A percentile compares a stretch with the other conserved stretches of the same genome.
Conservation (phyloP, 2,797 vertebrate species). For the Coregonus ussuriensis region DNA sequence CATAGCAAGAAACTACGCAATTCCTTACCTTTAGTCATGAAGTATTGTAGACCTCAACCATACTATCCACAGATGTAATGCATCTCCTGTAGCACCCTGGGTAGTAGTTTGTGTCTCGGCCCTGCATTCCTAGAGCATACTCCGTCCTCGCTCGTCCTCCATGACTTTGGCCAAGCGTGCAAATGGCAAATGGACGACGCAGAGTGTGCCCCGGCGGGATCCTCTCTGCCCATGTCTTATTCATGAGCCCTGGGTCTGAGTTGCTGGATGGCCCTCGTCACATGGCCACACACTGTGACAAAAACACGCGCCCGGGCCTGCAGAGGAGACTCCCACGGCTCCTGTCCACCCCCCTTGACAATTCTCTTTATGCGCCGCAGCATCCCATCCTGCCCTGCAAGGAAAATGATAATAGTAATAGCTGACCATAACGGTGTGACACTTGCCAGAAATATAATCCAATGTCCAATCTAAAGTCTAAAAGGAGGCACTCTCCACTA, state of each 20-base stretch:
- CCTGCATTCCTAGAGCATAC: slow-evolving; percentile 49
- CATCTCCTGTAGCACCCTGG: slow-evolving; percentile 39
- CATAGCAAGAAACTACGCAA: too few relatives aligned
- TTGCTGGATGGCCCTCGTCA: background rate
- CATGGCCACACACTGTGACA: slow-evolving; percentile 68
- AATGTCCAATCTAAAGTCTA: slow-evolving; percentile 47
- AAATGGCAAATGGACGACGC: slow-evolving; percentile 72
- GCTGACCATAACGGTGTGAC: slow-evolving; percentile 48
- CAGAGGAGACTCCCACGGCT: slow-evolving; percentile 48
- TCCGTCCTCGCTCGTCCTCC: slow-evolving; percentile 61
- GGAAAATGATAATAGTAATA: slow-evolving; percentile 65
- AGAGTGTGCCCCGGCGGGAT: slow-evolving; percentile 45
- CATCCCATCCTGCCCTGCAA: slow-evolving; percentile 48
- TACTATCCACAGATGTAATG: slow-evolving; percentile 45
- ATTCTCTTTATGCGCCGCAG: slow-evolving; percentile 62
- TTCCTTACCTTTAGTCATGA: too few relatives aligned
- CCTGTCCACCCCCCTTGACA: slow-evolving; percentile 59
- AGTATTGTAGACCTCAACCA: slow-evolving; percentile 45
- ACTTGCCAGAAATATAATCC: slow-evolving; percentile 63
- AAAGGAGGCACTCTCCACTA: slow-evolving; percentile 24
- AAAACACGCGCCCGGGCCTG: slow-evolving; percentile 55
- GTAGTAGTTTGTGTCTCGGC: slow-evolving; percentile 33
- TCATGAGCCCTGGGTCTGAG: too few relatives aligned
- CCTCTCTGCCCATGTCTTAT: slow-evolving; percentile 18
- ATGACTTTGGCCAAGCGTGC: slow-evolving; percentile 73